Percentiles rank a stretch among this genome's conserved stretches.
Evolutionary conservation across 2,113 vertebrate genomes (phyloP).

Genomic region (Neofelis nebulosa): DNA sequence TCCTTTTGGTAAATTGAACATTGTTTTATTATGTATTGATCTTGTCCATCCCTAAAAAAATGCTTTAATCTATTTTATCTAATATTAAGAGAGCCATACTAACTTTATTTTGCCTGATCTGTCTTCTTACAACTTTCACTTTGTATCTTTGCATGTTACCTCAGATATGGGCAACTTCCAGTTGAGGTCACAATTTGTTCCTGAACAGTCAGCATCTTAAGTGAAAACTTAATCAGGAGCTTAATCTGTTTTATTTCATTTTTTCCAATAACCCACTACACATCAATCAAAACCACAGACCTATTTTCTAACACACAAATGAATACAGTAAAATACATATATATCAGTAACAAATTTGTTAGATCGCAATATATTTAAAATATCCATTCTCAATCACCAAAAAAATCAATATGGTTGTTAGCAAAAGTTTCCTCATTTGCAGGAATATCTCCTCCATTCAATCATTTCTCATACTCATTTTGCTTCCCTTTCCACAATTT

Average conservation of each 20-base stretch:
- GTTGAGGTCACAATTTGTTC: neutral
- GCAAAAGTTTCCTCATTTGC: neutral
- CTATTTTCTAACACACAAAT: slow-evolving; percentile 2
- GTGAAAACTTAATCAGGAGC: neutral
- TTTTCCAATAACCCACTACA: neutral
- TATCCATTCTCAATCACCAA: slow-evolving; percentile 10
- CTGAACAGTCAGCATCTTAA: neutral
- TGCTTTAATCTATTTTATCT: neutral
- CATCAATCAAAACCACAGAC: neutral
- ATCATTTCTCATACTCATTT: neutral
- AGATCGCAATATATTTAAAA: slow-evolving; percentile 39
- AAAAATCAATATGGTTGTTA: neutral
- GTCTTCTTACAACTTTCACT: neutral
- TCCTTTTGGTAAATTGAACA: neutral
- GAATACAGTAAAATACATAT: neutral
- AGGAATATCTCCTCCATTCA: neutral
- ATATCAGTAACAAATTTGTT: neutral
- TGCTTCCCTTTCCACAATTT: neutral
- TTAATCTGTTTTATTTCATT: neutral
- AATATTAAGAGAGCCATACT: neutral
- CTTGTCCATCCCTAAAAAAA: neutral
- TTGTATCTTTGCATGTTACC: neutral
- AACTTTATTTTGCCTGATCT: neutral
- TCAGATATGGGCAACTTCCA: neutral
- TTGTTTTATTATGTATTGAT: neutral